Base-by-base conservation (phyloP, 1,140 invertebrate species). In the Acromyrmex heyeri region DNA sequence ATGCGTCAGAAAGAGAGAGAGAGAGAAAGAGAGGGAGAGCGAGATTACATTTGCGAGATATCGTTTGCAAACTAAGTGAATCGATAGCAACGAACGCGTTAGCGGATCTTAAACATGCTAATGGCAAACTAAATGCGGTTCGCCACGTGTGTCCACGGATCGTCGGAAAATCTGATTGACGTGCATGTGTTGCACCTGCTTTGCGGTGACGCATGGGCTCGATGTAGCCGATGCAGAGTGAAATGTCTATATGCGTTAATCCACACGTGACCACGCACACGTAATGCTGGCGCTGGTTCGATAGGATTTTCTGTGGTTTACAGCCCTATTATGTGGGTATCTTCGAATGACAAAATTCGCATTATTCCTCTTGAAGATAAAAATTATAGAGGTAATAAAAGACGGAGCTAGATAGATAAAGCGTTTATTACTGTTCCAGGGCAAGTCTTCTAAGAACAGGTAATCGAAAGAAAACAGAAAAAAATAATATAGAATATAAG, bases 111-210 rank as follows among this genome's bases (percentile, higher is more conserved):
- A 77, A 89, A 82, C 88, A 86, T 62, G 77, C 48, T 90, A 90
- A 90, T 86, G 86, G 61, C 50, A 48, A 85, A 90, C 88, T 87
- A 89, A 90, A 89, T 69, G 88, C 48, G 77, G 62, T 53, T 69
- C 27, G n/a, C 75, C 83, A 67, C 77, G 83, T 81, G 85, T 79
- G 57, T 64, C 50, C 24, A 61, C n/a, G 21, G 50, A 38, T 34
- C 78, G 64, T 83, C 73, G 50, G 85, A 64, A 89, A 82, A 85
- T 75, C 79, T 62, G 87, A 90, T 69, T 89, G 88, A 79, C 88
- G 44, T 82, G 59, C 24, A 57, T 59, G 67, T 27, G 72, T 65
- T 34, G 24, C 83, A 48, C 53, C 75, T 85, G 64, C 30, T 73
- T 72, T 75, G 69, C 87, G 67, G 82, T 78, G 81, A 83, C 78